Conservation (phyloP, 2,113 vertebrate species). For the Struthidea cinerea region DNA sequence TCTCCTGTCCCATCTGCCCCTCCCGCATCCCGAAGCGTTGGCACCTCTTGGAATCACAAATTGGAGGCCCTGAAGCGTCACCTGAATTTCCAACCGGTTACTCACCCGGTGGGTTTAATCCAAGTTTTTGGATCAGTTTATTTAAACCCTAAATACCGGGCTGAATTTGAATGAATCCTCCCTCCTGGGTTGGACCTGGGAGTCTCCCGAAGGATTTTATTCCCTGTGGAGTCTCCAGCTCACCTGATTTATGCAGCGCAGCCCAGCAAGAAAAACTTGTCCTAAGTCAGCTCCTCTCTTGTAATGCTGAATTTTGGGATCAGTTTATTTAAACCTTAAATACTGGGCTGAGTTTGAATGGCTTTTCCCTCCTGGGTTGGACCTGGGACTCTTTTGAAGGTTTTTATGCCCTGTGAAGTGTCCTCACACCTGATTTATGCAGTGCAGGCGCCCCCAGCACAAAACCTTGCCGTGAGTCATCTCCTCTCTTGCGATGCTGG, state of each 20-base stretch:
- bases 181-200: background rate
- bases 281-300: background rate
- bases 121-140: background rate
- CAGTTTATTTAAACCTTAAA: background rate
- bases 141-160: background rate
- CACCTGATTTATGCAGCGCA: background rate
- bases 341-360: background rate
- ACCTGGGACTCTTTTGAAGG: background rate
- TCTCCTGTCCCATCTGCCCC: too few species aligned
- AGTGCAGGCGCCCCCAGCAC: background rate
- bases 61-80: fast-evolving
- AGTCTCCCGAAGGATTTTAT: background rate
- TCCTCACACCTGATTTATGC: background rate
- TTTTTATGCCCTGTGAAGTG: fast-evolving
- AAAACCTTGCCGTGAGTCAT: background rate
- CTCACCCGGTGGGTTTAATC: background rate
- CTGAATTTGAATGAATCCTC: background rate
- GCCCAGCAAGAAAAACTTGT: background rate
- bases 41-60: background rate
- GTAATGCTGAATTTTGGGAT: background rate
- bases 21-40: background rate
- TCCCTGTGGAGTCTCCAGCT: fast-evolving
- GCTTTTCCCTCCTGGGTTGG: background rate
- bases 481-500: background rate
- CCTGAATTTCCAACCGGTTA: background rate